These are phyloP conservation scores for Odontamblyopus lacepedii DNA, from an alignment of 2,797 vertebrate species.

Conservation along the genomic window DNA sequence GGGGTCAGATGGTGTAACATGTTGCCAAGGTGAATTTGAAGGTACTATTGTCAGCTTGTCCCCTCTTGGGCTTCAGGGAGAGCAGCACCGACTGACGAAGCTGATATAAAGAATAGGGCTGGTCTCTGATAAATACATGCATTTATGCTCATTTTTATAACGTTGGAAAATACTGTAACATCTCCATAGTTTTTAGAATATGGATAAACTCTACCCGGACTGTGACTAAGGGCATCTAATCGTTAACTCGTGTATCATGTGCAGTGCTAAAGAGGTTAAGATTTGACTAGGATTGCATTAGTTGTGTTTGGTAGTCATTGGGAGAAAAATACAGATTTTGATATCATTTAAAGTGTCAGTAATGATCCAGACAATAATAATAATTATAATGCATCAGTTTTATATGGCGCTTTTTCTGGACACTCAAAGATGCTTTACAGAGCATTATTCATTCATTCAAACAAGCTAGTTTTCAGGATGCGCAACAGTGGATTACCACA, in stretches of 20 bases:
- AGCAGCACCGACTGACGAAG: not conserved
- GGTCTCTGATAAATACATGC: constrained; percentile 14
- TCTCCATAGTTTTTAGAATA: no score
- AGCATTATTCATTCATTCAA: no score
- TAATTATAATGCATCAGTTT: no score
- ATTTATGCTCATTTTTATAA: not conserved
- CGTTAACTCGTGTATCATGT: no score
- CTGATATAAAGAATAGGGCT: not conserved
- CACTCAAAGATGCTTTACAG: no score
- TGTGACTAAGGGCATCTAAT: no score
- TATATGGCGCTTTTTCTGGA: no score
- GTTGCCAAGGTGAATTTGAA: constrained; percentile 23
- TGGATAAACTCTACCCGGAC: no score
- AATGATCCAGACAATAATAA: not conserved
- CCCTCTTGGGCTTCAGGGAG: not conserved
- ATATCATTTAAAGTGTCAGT: not conserved
- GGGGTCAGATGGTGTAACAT: constrained; percentile 8
- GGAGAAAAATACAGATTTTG: not conserved
- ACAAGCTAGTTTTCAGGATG: no score
- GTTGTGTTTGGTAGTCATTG: not conserved
- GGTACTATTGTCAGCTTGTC: not conserved
- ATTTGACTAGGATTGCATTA: no score
- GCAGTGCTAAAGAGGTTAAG: no score
- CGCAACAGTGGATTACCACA: no score
- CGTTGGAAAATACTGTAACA: not conserved